Evolutionary conservation across 2,888 invertebrate species (phyloP), one percentile per base, ranked within the genome.

Genomic region (Exephanes ischioxanthus): DNA sequence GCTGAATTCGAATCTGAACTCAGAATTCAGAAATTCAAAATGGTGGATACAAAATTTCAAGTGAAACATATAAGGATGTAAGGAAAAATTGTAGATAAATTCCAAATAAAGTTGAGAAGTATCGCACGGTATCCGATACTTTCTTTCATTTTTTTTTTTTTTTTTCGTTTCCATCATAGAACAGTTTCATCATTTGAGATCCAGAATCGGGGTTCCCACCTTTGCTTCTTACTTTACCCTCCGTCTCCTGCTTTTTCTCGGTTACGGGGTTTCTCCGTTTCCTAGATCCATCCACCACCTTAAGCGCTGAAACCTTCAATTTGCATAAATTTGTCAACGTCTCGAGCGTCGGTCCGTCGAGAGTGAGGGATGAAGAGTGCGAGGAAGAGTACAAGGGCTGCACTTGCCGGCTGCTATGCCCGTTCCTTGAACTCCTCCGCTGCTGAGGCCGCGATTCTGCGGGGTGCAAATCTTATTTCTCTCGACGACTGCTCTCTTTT

Each of bases 301-400:
- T 83, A 88, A 88, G 87, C 86, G 84, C 77, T 83, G 88, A 85
- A 84, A 87, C 85, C 84, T 78, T 81, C 83, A 87, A 89, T 89
- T 88, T 89, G 78, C 88, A 89, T 89, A 88, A 85, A 87, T 89
- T 88, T 88, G 88, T 88, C 87, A 85, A 86, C 83, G 87, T 88
- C 85, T 80, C 80, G 78, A 70, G 61, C 75, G 82, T 72, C 67
- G 86, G 70, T 72, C 63, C 19, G 53, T 53, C 41, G 70, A 26
- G 61, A 61, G 63, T 53, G 30, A 71, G 58, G 73, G 63, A 48
- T 61, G 78, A 61, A 41, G n/a, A 51, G 11, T n/a, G 51, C 48
- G 45, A 37, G 45, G 22, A 53, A 78, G 63, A 68, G 55, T 22
- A 71, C 37, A 71, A 71, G 68, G 72, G 76, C 53, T 45, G 48